These are phyloP conservation scores for Xenopus petersii DNA, from an alignment of 2,797 vertebrate species.

Conservation along the genomic window DNA sequence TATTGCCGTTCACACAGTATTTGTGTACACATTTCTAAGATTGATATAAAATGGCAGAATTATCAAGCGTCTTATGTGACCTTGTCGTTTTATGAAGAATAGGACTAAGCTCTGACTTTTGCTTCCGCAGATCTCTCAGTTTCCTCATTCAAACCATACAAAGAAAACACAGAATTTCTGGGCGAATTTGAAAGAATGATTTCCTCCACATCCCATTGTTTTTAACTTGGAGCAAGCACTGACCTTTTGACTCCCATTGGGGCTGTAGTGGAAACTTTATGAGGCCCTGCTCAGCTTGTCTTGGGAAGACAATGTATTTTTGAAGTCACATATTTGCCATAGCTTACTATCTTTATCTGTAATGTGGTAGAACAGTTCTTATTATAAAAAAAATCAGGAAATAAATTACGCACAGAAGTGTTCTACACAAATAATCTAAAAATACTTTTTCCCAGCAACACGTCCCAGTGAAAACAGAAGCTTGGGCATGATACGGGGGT, in stretches of 20 bases:
- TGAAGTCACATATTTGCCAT: conserved; percentile 56
- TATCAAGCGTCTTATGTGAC: no score
- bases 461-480: background rate
- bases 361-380: conserved; percentile 51
- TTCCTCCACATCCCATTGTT: conserved; percentile 59
- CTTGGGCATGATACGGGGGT: background rate
- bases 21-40: no score
- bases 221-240: conserved; percentile 56
- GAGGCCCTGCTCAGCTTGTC: conserved; percentile 52
- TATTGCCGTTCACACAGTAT: no score
- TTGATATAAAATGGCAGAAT: no score
- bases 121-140: conserved; percentile 50
- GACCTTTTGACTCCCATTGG: conserved; percentile 60
- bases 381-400: conserved; percentile 26
- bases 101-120: conserved; percentile 39
- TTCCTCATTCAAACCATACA: conserved; percentile 56
- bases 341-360: conserved; percentile 47
- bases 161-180: conserved; percentile 56
- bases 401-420: conserved; percentile 11
- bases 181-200: conserved; percentile 54
- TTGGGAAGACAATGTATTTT: conserved; percentile 50
- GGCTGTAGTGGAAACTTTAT: conserved; percentile 55
- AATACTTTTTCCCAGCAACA: conserved; percentile 3
- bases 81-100: conserved; percentile 18
- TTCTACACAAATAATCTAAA: conserved; percentile 7